A percentile compares a stretch with the other conserved stretches of the same genome.
Conservation (phyloP, 2,113 vertebrate genomes). For the Bubalus kerabau region DNA sequence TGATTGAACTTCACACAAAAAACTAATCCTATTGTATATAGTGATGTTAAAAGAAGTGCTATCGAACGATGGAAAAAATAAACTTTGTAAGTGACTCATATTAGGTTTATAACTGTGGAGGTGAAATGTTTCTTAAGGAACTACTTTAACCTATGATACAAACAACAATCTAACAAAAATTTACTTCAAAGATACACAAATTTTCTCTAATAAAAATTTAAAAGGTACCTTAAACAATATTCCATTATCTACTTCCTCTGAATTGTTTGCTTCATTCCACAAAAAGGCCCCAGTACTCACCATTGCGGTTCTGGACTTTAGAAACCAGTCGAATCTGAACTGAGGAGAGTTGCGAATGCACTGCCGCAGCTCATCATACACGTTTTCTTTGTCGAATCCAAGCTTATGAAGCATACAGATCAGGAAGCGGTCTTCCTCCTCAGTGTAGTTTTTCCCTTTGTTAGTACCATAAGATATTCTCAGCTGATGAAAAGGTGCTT, state of each 20-base stretch:
- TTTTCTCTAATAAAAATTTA: not conserved
- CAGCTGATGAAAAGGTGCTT: slow-evolving; percentile 98
- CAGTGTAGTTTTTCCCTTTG: slow-evolving; percentile 99
- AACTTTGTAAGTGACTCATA: not conserved
- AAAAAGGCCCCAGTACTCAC: slow-evolving; percentile 68
- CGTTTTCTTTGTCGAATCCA: slow-evolving; percentile 98
- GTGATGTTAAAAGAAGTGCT: not conserved
- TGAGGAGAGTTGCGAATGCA: slow-evolving; percentile 98
- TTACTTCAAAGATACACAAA: not conserved
- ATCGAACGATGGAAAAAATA: not conserved
- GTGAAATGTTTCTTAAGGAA: not conserved
- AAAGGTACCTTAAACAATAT: not conserved
- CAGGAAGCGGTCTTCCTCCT: slow-evolving; percentile 97
- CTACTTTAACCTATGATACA: not conserved
- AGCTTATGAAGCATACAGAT: slow-evolving; percentile 99
- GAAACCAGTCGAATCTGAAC: slow-evolving; percentile 99
- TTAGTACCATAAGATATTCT: slow-evolving; percentile 99
- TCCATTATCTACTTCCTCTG: not conserved
- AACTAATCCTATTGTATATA: not conserved
- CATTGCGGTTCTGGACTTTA: slow-evolving; percentile 98
- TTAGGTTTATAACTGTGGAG: not conserved
- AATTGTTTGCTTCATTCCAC: not conserved
- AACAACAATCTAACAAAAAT: not conserved
- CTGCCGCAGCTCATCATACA: slow-evolving; percentile 97
- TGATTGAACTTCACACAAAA: not conserved